Conservation (phyloP, 2,113 vertebrate species). For the Pipra filicauda region DNA sequence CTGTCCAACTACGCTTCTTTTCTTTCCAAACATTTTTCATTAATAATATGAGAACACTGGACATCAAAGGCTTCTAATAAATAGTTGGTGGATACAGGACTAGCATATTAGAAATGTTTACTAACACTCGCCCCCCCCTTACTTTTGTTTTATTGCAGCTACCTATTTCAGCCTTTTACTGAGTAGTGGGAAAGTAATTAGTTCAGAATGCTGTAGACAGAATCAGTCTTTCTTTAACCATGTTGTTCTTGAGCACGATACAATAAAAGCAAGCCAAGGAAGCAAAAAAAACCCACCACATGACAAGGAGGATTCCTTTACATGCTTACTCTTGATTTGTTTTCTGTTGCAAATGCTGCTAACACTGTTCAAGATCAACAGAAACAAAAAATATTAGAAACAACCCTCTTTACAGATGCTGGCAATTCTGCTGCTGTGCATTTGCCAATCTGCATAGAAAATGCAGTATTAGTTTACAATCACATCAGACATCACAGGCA, state of each 20-base stretch:
- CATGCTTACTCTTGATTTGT: not conserved
- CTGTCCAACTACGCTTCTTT: not conserved
- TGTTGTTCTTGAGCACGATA: not conserved
- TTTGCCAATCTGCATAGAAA: not conserved
- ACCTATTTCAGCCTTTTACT: not conserved
- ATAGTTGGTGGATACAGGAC: not conserved
- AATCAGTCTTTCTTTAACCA: not conserved
- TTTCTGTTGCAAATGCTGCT: not conserved
- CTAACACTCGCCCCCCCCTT: not conserved
- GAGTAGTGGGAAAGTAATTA: not conserved
- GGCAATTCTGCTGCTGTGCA: not conserved
- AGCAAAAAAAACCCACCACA: not conserved
- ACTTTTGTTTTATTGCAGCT: not conserved
- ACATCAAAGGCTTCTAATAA: slow-evolving; percentile 13
- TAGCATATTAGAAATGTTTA: not conserved
- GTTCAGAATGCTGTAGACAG: not conserved
- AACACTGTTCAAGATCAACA: not conserved
- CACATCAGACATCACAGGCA: not conserved
- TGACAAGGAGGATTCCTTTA: not conserved
- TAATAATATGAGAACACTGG: not conserved
- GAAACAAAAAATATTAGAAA: not conserved
- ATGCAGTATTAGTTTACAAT: not conserved
- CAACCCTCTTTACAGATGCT: not conserved
- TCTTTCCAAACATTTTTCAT: not conserved
- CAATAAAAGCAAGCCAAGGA: not conserved